A percentile compares a stretch with the other conserved stretches of the same genome.
Evolutionary conservation across 2,113 vertebrate genomes (phyloP).

Genomic region (Actenoides lindsayi): DNA sequence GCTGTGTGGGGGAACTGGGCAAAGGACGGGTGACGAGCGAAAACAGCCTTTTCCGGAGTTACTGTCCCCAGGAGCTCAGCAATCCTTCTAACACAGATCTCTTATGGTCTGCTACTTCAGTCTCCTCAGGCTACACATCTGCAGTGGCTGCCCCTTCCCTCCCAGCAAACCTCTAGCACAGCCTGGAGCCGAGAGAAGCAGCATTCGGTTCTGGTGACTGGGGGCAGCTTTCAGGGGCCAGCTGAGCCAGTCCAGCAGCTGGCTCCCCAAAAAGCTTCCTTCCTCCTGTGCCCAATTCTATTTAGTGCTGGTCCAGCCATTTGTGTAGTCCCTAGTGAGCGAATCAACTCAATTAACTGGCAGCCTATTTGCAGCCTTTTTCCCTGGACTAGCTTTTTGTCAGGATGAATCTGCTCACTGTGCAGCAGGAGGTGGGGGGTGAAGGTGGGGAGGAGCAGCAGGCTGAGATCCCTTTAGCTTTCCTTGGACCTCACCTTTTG

Average conservation of each 20-base stretch:
- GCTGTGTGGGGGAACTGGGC: not conserved
- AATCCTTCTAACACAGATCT: accelerated
- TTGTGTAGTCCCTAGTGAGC: not conserved
- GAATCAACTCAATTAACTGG: not conserved
- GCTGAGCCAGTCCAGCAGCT: not conserved
- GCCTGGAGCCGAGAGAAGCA: not conserved
- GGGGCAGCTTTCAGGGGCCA: not conserved
- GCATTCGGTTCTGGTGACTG: accelerated
- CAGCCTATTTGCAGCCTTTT: not conserved
- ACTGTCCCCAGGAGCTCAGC: not conserved
- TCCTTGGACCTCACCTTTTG: not conserved
- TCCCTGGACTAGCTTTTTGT: not conserved
- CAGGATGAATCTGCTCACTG: not conserved
- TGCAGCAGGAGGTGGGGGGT: not conserved
- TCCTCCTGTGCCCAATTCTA: not conserved
- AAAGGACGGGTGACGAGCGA: accelerated
- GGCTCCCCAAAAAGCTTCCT: not conserved
- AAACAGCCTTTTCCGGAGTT: not conserved
- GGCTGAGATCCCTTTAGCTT: not conserved
- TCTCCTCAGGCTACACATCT: not conserved
- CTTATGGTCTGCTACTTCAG: not conserved
- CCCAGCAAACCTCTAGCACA: not conserved
- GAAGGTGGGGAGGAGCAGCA: not conserved
- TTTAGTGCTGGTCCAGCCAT: not conserved
- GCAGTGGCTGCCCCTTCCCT: not conserved